phyloP scores from a whole-genome alignment of 2,113 vertebrate species.

The Amia ocellicauda region DNA sequence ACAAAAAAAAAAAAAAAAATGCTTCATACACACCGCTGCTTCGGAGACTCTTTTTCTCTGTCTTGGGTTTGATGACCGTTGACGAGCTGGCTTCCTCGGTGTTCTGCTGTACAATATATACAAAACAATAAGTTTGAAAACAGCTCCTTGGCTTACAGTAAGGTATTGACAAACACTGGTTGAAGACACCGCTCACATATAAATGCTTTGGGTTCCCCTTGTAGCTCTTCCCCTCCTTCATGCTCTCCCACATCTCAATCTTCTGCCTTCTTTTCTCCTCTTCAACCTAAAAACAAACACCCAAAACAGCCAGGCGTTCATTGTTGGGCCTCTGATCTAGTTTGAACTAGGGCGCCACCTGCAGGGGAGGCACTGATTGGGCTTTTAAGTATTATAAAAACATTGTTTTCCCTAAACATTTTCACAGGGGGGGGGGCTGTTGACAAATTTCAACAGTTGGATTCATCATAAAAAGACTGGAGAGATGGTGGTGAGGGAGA shows the following conservation, averaged over 20 bases:
- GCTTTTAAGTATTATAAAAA: too few species aligned
- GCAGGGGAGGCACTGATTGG: too few species aligned
- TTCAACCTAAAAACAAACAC: conserved; percentile 65
- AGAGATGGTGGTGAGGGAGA: too few species aligned
- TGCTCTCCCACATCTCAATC: conserved; percentile 85
- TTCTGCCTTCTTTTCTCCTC: conserved; percentile 84
- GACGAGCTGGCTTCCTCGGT: conserved; percentile 60
- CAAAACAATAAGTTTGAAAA: conserved; percentile 10
- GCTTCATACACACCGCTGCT: conserved; percentile 63
- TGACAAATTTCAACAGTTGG: too few species aligned
- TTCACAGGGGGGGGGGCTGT: too few species aligned
- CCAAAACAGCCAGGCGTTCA: not conserved
- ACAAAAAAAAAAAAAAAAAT: too few species aligned
- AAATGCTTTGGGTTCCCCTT: conserved; percentile 51
- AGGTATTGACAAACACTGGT: not conserved
- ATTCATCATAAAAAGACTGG: too few species aligned
- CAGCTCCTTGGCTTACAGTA: not conserved
- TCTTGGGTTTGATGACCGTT: conserved; percentile 60
- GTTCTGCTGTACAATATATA: conserved; percentile 53
- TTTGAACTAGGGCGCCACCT: too few species aligned
- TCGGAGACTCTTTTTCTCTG: conserved; percentile 73
- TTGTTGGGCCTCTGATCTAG: too few species aligned
- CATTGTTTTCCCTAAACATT: not conserved
- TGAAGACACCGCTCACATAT: conserved; percentile 55
- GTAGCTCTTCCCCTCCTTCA: conserved; percentile 81